Evolutionary conservation across 2,797 vertebrate species (phyloP).

Genomic region (Helostoma temminkii): DNA sequence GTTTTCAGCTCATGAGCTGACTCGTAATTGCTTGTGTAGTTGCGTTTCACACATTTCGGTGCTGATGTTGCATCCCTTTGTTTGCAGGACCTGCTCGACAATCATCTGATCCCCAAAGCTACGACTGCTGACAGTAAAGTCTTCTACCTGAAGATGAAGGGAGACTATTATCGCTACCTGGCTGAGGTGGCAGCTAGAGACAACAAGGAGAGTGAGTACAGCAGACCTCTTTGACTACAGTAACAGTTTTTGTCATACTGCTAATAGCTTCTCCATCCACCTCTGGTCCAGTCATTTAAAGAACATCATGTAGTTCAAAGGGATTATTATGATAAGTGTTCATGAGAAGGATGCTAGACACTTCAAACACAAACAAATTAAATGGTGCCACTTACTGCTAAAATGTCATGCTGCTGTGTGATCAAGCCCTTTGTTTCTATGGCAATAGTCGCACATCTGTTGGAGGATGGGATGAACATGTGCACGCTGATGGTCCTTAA

Average conservation of each 20-base stretch:
- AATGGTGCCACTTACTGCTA: constrained; percentile 4
- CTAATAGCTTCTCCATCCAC: neutral
- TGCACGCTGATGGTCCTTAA: constrained; percentile 2
- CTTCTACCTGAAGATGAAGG: constrained; percentile 99
- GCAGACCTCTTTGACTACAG: neutral
- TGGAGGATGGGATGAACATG: neutral
- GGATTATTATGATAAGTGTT: neutral
- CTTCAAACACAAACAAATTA: neutral
- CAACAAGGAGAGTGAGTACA: constrained; percentile 85
- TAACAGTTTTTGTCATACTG: neutral
- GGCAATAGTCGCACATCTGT: neutral
- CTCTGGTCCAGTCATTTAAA: neutral
- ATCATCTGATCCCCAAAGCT: constrained; percentile 92
- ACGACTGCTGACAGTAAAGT: constrained; percentile 92
- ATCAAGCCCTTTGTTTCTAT: constrained; percentile 11
- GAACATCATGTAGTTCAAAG: neutral
- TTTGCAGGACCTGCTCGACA: constrained; percentile 90
- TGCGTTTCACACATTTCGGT: neutral
- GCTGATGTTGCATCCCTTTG: constrained; percentile 41
- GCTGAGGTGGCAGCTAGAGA: constrained; percentile 92
- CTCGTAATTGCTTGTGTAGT: neutral
- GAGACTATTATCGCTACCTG: constrained; percentile 96
- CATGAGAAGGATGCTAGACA: neutral
- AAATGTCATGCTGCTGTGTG: neutral
- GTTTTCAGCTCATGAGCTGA: neutral